Percentiles rank a stretch among this genome's conserved stretches.
Evolutionary conservation across 2,888 invertebrate genomes (phyloP).

Genomic region (Aspidapion aeneum): DNA sequence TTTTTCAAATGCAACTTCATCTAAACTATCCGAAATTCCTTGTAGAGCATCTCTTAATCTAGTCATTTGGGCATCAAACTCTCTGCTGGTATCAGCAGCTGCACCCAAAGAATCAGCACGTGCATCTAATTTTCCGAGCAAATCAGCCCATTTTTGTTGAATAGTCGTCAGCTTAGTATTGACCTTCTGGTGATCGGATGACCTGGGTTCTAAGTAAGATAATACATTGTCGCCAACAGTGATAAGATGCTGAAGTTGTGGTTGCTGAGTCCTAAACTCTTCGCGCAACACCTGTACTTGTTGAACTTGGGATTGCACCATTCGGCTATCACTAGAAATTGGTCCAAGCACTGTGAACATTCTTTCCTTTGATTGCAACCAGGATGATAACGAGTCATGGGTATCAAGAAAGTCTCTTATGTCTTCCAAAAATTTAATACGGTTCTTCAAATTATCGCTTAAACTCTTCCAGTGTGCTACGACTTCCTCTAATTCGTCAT

Average conservation of each 20-base stretch:
- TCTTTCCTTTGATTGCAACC: conserved; percentile 90
- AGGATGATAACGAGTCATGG: conserved; percentile 76
- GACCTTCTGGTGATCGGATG: conserved; percentile 62
- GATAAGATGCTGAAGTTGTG: conserved; percentile 81
- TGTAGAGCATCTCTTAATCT: conserved; percentile 84
- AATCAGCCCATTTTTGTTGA: conserved; percentile 75
- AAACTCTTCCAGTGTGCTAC: conserved; percentile 82
- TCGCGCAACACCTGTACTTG: conserved; percentile 93
- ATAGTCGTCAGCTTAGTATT: conserved; percentile 70
- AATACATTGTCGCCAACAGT: conserved; percentile 77
- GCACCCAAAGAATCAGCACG: conserved; percentile 87
- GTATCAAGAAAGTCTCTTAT: conserved; percentile 91
- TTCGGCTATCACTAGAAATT: conserved; percentile 91
- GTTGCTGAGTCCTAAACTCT: conserved; percentile 91
- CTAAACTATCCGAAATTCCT: conserved; percentile 82
- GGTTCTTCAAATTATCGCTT: conserved; percentile 73
- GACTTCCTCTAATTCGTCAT: conserved; percentile 79
- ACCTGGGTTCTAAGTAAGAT: conserved; percentile 52
- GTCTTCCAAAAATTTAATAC: conserved; percentile 75
- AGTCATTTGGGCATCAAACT: conserved; percentile 86
- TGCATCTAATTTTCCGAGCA: conserved; percentile 73
- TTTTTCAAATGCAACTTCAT: conserved; percentile 73
- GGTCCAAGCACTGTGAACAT: conserved; percentile 95
- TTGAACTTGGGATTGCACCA: conserved; percentile 94
- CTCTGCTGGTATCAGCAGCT: conserved; percentile 88